These are phyloP conservation scores for Dasypolia templi DNA, from an alignment of 2,888 invertebrate genomes.

Conservation along the genomic window DNA sequence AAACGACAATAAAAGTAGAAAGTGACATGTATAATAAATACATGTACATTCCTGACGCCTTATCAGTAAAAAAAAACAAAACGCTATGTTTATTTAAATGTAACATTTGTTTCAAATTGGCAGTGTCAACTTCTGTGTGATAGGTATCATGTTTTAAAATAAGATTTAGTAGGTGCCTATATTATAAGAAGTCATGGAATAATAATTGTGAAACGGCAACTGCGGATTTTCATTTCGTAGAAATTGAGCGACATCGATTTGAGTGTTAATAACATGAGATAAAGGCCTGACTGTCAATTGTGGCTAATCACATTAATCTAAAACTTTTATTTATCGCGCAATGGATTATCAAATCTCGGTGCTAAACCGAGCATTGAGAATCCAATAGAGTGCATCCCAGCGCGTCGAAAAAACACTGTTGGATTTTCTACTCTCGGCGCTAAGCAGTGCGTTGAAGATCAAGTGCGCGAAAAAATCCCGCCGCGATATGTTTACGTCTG, in stretches of 20 bases:
- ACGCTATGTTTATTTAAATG: constrained; percentile 12
- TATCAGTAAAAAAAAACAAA: constrained; percentile 32
- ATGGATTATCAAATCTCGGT: too few species aligned
- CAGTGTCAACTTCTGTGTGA: constrained; percentile 8
- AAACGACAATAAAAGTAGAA: constrained; percentile 55
- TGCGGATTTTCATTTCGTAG: constrained; percentile 4
- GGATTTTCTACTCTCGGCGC: too few species aligned
- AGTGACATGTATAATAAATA: constrained; percentile 35
- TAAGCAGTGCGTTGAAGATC: too few species aligned
- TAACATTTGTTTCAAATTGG: constrained; percentile 27
- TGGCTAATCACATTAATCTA: constrained; percentile 26
- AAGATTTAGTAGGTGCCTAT: constrained; percentile 1
- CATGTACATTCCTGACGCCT: constrained; percentile 19
- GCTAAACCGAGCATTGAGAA: too few species aligned
- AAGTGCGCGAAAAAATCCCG: too few species aligned
- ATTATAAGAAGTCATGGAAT: not conserved
- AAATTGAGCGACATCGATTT: constrained; percentile 1
- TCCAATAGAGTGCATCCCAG: too few species aligned
- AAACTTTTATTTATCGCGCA: too few species aligned
- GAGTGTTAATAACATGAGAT: not conserved
- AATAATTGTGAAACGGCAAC: constrained; percentile 1
- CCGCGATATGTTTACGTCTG: too few species aligned
- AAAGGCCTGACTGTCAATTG: not conserved
- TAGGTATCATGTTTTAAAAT: constrained; percentile 12
- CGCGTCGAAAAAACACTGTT: too few species aligned